A percentile compares a stretch with the other conserved stretches of the same genome.
phyloP scores from a whole-genome alignment of 2,113 vertebrate genomes.

The Odontophorus gujanensis region DNA sequence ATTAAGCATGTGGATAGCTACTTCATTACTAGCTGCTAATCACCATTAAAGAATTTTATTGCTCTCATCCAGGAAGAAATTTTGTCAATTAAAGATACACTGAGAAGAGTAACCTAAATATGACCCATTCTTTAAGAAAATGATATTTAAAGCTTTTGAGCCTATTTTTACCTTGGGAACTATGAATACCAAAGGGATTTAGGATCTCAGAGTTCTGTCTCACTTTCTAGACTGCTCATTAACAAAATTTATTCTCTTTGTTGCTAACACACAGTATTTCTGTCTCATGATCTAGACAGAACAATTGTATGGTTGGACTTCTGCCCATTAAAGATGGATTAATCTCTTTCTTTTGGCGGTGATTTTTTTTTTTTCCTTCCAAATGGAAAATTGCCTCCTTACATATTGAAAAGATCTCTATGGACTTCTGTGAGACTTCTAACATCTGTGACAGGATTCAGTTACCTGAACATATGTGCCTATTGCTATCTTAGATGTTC shows the following conservation, averaged over 20 bases:
- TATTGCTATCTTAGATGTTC: not conserved
- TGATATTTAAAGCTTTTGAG: fast-evolving
- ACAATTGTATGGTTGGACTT: not conserved
- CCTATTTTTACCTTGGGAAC: not conserved
- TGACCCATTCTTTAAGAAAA: not conserved
- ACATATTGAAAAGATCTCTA: not conserved
- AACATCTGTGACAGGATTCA: not conserved
- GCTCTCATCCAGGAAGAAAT: not conserved
- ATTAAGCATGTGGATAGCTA: not conserved
- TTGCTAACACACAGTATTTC: not conserved
- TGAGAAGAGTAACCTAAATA: not conserved
- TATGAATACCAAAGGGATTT: not conserved
- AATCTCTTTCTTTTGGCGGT: not conserved
- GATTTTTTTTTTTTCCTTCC: not conserved
- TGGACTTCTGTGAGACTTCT: not conserved
- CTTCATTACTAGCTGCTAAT: not conserved
- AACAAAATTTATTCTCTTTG: not conserved
- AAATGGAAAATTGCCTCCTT: not conserved
- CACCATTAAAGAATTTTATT: not conserved
- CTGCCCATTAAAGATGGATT: not conserved
- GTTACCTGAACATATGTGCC: not conserved
- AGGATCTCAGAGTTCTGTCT: not conserved
- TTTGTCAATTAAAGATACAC: not conserved
- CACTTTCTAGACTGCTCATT: not conserved
- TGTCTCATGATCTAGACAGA: not conserved